Conservation (phyloP, 2,888 invertebrate species). For the Campopleginae sp. region DNA sequence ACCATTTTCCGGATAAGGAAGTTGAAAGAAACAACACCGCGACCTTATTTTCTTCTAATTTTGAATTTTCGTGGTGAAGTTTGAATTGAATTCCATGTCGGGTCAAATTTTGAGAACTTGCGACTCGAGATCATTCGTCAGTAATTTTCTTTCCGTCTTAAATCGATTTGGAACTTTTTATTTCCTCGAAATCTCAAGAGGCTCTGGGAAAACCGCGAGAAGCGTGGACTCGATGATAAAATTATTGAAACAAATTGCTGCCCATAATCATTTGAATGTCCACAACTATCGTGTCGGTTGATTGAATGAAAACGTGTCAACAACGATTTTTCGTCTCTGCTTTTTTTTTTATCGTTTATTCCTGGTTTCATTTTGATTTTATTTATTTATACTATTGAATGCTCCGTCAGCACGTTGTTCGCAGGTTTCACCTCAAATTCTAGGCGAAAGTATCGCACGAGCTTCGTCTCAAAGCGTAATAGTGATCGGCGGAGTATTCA, state of each 20-base stretch:
- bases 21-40: background rate
- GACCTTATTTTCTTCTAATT: background rate
- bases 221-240: background rate
- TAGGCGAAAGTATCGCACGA: background rate
- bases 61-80: background rate
- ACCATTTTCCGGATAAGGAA: background rate
- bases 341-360: background rate
- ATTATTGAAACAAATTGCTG: background rate
- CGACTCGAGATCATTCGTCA: background rate
- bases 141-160: background rate
- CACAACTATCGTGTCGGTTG: background rate
- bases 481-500: constrained; percentile 25
- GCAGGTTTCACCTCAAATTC: constrained; percentile 4
- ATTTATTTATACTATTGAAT: background rate
- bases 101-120: background rate
- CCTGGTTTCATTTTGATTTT: background rate
- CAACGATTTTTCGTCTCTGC: background rate
- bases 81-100: background rate
- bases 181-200: background rate
- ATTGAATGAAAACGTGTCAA: background rate
- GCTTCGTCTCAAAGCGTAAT: constrained; percentile 10
- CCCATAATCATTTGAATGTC: background rate
- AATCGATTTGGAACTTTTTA: background rate
- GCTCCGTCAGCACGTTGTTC: constrained; percentile 2
- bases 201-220: no score